phyloP scores from a whole-genome alignment of 92 coral and sea anemone species.

The Palythoa grandis region DNA sequence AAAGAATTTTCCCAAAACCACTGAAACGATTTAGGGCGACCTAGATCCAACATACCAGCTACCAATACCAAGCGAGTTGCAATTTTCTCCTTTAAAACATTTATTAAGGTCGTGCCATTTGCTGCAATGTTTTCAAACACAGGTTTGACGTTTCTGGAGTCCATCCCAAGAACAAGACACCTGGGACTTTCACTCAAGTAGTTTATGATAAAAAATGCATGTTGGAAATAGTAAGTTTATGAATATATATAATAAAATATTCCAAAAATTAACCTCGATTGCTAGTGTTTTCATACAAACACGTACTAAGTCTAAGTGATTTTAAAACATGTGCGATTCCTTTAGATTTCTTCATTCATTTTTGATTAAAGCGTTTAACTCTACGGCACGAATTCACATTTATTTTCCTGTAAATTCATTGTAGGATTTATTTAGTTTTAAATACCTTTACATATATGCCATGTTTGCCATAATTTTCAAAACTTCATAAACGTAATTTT shows the following conservation, averaged over 20 bases:
- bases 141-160: conserved; percentile 96
- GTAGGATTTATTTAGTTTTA: background rate
- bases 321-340: background rate
- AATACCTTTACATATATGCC: background rate
- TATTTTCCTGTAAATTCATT: background rate
- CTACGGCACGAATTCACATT: background rate
- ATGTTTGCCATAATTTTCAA: background rate
- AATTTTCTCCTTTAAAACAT: background rate
- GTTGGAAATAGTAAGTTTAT: conserved; percentile 76
- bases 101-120: background rate
- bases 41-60: no score
- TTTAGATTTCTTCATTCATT: background rate
- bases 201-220: conserved; percentile 89
- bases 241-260: background rate
- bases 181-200: conserved; percentile 98
- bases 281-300: background rate
- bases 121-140: conserved; percentile 7
- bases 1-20: background rate
- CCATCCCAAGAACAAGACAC: conserved; percentile 96
- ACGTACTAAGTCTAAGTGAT: no score
- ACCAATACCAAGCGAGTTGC: background rate
- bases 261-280: background rate
- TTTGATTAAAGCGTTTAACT: background rate
- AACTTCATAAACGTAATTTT: background rate
- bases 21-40: background rate